Conservation (phyloP, 2,113 vertebrate genomes). For the Campylomormyrus numenius region DNA sequence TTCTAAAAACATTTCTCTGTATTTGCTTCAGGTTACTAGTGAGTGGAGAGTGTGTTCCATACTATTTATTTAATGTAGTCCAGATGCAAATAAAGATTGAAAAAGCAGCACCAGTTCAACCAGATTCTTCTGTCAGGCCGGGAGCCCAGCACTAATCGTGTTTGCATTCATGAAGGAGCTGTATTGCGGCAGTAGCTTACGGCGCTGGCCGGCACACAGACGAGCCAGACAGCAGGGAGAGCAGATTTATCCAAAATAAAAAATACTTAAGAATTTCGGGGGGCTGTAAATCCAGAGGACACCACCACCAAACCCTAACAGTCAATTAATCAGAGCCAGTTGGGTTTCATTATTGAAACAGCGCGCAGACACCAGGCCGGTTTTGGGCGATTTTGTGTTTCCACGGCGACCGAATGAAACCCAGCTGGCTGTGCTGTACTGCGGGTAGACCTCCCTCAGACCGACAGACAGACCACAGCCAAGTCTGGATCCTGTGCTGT, state of each 20-base stretch:
- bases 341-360: background rate
- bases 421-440: background rate
- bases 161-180: background rate
- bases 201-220: background rate
- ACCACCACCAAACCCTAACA: background rate
- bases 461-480: background rate
- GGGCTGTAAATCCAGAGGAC: background rate
- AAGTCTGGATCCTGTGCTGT: background rate
- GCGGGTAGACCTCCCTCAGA: background rate
- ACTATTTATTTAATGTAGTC: background rate
- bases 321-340: background rate
- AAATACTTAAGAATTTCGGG: background rate
- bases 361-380: background rate
- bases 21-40: background rate
- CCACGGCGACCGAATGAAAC: background rate
- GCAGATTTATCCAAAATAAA: background rate
- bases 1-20: background rate
- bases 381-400: background rate
- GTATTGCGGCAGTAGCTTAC: background rate
- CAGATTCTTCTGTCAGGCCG: background rate
- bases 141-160: background rate
- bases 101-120: background rate
- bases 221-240: background rate
- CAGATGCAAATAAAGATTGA: background rate
- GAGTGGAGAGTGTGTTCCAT: background rate